Evolutionary conservation across 2,888 invertebrate genomes (phyloP), one percentile per base, ranked within the genome.

Genomic region (Anorthoa munda): DNA sequence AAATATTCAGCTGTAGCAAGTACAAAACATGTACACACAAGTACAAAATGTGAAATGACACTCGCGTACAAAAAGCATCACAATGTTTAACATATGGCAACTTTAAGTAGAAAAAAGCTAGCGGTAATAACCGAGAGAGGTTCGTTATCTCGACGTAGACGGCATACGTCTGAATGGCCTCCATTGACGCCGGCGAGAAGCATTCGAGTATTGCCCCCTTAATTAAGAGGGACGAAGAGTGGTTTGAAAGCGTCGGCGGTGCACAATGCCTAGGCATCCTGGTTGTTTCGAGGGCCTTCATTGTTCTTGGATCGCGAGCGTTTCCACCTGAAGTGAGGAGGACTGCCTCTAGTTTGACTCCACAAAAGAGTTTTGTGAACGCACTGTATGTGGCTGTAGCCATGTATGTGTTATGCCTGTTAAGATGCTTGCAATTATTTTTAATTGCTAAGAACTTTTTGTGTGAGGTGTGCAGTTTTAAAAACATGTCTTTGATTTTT

Each of bases 151-250:
- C 90, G 86, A 88, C 88, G 89, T 91, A 93, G 94, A 93, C 94
- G 89, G 91, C 92, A 92, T 90, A 92, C 92, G 93, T 92, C 91
- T 95, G 93, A 93, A 94, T 94, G 90, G 92, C 87, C 89, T 90
- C 89, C 92, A 94, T 92, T 88, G 81, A 83, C 92, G 90, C 86
- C 76, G 76, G 75, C 72, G 88, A 91, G 92, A 87, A 92, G 91
- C 93, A 91, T 93, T 93, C 89, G 91, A 94, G 93, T 89, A 94
- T 93, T 91, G 90, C 93, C 93, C 92, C 93, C 94, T 95, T 95
- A 95, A 95, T 95, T 96, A 96, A 94, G 93, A 92, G 93, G 89
- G 91, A 91, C 91, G 92, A 88, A 81, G 94, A 95, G 95, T 94
- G 93, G 94, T 95, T 92, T 94, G 92, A 86, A 92, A 92, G 91